Evolutionary conservation across 2,797 vertebrate species (phyloP).

Genomic region (Odontamblyopus rebecca): DNA sequence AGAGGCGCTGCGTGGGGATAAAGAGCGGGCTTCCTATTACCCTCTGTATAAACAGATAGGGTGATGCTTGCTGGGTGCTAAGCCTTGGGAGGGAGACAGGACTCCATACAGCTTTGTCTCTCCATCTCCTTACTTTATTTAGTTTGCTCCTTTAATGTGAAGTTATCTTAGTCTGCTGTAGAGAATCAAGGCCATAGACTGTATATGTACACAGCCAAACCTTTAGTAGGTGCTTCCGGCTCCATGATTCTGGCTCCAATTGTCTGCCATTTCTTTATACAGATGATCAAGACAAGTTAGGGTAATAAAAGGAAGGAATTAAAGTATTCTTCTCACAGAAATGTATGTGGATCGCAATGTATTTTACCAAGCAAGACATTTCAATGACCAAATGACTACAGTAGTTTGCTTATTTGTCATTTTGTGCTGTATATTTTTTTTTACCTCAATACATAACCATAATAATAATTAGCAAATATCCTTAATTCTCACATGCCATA

Average conservation of each 20-base stretch:
- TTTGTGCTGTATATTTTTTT: neutral
- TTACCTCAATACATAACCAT: neutral
- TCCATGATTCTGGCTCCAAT: too few relatives aligned
- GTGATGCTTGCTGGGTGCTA: conserved; percentile 43
- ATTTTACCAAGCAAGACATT: too few relatives aligned
- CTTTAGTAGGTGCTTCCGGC: too few relatives aligned
- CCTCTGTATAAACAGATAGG: conserved; percentile 68
- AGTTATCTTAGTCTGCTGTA: conserved; percentile 17
- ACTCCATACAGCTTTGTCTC: conserved; percentile 46
- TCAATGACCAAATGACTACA: too few relatives aligned
- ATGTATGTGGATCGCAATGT: too few relatives aligned
- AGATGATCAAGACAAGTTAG: conserved; percentile 18
- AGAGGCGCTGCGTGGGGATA: conserved; percentile 59
- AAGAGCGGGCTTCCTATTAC: conserved; percentile 69
- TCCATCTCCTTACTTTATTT: conserved; percentile 34
- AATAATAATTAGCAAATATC: too few relatives aligned
- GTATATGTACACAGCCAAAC: too few relatives aligned
- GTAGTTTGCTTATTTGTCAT: neutral
- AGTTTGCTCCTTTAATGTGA: conserved; percentile 7
- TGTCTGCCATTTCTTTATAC: too few relatives aligned
- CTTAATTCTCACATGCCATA: too few relatives aligned
- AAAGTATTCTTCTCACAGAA: neutral
- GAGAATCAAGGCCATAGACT: neutral
- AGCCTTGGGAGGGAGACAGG: conserved; percentile 38
- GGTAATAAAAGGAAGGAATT: conserved; percentile 8